Base-by-base conservation (phyloP, 1,140 invertebrate species). In the Eueides isabella region DNA sequence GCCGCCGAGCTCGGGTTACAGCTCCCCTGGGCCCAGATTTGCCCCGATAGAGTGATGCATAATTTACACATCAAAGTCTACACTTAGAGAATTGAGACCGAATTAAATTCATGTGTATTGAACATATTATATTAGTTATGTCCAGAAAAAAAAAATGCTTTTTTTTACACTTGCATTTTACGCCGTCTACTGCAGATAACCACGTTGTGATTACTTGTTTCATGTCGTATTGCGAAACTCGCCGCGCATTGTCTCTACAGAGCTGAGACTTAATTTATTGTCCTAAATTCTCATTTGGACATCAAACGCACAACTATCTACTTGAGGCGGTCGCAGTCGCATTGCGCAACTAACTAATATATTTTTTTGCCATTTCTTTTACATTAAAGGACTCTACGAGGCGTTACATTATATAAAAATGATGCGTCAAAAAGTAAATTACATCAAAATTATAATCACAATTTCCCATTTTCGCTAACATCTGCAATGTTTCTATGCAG, bases 401-500 rank as follows among this genome's bases (percentile, higher is more conserved):
- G n/a, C n/a, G 16, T 19, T 44, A 19, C 41, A 38, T 38, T 19
- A 9, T n/a, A 55, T 55, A 55, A 55, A 23, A 4, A 26, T 23
- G n/a, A 55, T 23, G 3, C 23, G 7, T 55, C 48, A 55, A 26
- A 55, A 48, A 55, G 12, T 11, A 26, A 55, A 55, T 55, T 23
- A 55, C n/a, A 55, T 55, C 19, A 4, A 55, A 26, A 55, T 55
- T 23, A 55, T 55, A 55, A 55, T 26, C 48, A 26, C 41, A 55
- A 26, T 55, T 74, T 74, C 64, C 35, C 69, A 64, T 74, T 69
- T 44, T 71, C 14, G 73, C 77, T 63, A 76, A 81, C 84, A 82
- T 86, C 81, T 85, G 86, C 82, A 78, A 73, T 75, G 65, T 75
- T 72, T 76, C 79, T 80, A 76, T 79, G 67, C 48, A 70, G 48